Evolutionary conservation across 2,113 vertebrate species (phyloP).

Genomic region (Sphyrna mokarran): DNA sequence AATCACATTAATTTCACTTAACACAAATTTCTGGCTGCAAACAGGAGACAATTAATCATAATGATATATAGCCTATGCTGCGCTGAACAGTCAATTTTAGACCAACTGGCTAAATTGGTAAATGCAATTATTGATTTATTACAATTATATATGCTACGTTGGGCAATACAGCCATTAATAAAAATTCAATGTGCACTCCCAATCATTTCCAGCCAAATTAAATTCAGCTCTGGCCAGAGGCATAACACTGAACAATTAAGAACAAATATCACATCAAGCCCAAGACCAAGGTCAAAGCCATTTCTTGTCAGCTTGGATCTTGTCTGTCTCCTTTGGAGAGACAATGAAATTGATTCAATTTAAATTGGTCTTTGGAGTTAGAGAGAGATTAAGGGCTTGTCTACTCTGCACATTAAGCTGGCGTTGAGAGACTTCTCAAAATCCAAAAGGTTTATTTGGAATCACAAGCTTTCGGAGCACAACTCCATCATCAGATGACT

Average conservation of each 20-base stretch:
- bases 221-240: neutral
- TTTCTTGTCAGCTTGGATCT: too few species aligned
- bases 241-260: neutral
- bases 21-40: neutral
- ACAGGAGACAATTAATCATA: neutral
- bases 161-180: neutral
- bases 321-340: too few species aligned
- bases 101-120: neutral
- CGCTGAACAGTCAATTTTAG: neutral
- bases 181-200: neutral
- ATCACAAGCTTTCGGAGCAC: too few species aligned
- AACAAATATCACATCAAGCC: too few species aligned
- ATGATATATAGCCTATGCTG: neutral
- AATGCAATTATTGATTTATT: neutral
- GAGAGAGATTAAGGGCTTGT: too few species aligned
- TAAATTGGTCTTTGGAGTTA: too few species aligned
- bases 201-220: neutral
- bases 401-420: too few species aligned
- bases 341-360: too few species aligned
- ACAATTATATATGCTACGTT: neutral
- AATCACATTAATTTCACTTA: neutral
- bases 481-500: too few species aligned
- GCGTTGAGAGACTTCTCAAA: too few species aligned
- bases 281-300: too few species aligned
- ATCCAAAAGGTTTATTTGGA: too few species aligned